Evolutionary conservation across 2,888 invertebrate genomes (phyloP).

Genomic region (Microplitis manilae): DNA sequence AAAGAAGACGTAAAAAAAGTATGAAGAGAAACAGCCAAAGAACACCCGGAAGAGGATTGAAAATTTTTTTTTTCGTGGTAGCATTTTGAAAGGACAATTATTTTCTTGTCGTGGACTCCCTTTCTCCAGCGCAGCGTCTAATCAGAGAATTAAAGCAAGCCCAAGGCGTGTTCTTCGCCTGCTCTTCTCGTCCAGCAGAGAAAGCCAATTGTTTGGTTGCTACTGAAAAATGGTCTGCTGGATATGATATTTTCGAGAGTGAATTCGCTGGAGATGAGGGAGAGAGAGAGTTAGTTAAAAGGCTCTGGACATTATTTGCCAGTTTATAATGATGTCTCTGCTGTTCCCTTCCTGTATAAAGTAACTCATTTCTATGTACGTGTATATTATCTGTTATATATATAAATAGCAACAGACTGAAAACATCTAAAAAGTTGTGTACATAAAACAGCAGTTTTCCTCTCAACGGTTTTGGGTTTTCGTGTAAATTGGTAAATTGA

Average conservation of each 20-base stretch:
- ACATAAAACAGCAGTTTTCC: slow-evolving; percentile 5
- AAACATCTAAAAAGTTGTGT: slow-evolving; percentile 4
- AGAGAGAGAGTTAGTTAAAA: slow-evolving; percentile 11
- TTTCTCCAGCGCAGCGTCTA: slow-evolving; percentile 57
- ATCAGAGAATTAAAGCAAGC: slow-evolving; percentile 68
- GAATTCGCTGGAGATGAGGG: neutral
- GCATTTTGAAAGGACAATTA: slow-evolving; percentile 61
- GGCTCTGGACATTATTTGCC: slow-evolving; percentile 16
- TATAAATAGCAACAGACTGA: neutral
- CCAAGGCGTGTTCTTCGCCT: slow-evolving; percentile 43
- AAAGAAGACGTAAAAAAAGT: slow-evolving; percentile 22
- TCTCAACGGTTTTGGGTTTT: slow-evolving; percentile 7
- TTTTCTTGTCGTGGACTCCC: slow-evolving; percentile 64
- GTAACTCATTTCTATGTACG: neutral
- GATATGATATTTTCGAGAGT: slow-evolving; percentile 9
- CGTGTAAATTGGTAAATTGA: slow-evolving; percentile 61
- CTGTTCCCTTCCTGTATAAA: neutral
- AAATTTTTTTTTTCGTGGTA: slow-evolving; percentile 54
- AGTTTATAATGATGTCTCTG: slow-evolving; percentile 11
- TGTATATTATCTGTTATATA: neutral
- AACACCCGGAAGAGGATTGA: slow-evolving; percentile 59
- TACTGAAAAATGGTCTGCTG: slow-evolving; percentile 9
- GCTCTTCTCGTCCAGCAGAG: slow-evolving; percentile 8
- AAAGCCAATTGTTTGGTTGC: slow-evolving; percentile 29
- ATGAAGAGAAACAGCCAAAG: slow-evolving; percentile 29